Evolutionary conservation across 2,797 vertebrate species (phyloP).

Genomic region (Eulemur rubriventer): DNA sequence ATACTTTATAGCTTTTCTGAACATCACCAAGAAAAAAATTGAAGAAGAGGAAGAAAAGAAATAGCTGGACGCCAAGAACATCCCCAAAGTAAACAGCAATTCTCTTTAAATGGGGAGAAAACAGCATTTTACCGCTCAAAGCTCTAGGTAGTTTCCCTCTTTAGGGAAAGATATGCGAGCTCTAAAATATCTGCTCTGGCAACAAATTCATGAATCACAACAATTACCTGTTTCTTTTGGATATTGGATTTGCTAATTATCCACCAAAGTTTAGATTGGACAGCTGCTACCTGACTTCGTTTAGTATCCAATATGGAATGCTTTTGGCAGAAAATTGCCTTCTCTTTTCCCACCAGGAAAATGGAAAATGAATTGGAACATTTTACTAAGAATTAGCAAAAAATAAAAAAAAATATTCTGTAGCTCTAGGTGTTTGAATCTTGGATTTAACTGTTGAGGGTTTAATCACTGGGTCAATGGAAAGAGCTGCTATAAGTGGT

Average conservation of each 20-base stretch:
- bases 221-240: conserved; percentile 85
- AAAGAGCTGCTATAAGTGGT: background rate
- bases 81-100: conserved; percentile 79
- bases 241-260: conserved; percentile 83
- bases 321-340: conserved; percentile 80
- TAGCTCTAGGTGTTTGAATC: conserved; percentile 64
- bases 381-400: conserved; percentile 75
- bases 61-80: conserved; percentile 76
- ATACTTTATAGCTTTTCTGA: conserved; percentile 78
- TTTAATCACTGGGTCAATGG: conserved; percentile 61
- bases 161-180: conserved; percentile 81
- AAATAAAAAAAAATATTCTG: conserved; percentile 46
- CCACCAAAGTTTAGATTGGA: conserved; percentile 82
- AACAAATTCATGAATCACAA: conserved; percentile 82
- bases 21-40: conserved; percentile 80
- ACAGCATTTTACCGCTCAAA: conserved; percentile 78
- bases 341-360: conserved; percentile 79
- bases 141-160: conserved; percentile 76
- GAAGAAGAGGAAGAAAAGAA: conserved; percentile 67
- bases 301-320: conserved; percentile 76
- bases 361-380: conserved; percentile 78
- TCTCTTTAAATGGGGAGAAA: conserved; percentile 81
- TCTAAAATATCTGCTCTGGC: conserved; percentile 81
- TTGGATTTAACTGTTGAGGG: conserved; percentile 51
- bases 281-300: conserved; percentile 85